Conservation (phyloP, 2,888 invertebrate genomes). For the Corbicula japonica region DNA sequence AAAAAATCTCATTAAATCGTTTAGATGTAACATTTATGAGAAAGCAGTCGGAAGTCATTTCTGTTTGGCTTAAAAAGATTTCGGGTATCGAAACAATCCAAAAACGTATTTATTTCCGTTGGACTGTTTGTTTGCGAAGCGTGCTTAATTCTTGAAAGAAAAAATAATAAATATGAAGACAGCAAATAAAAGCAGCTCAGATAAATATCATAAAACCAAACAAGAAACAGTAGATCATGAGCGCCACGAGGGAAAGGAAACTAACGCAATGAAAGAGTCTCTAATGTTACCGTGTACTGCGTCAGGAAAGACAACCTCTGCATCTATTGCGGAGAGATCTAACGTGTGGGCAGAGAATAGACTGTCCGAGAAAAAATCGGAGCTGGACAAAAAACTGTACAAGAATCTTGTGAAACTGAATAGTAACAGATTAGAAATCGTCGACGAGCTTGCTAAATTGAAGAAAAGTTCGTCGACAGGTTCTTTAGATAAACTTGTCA, state of each 20-base stretch:
- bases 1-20: background rate
- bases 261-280: slow-evolving; percentile 39
- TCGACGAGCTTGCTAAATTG: slow-evolving; percentile 48
- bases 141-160: too few relatives aligned
- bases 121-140: too few relatives aligned
- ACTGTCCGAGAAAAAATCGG: slow-evolving; percentile 39
- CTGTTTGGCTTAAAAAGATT: too few relatives aligned
- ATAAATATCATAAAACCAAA: too few relatives aligned
- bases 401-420: slow-evolving; percentile 57
- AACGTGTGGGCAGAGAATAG: slow-evolving; percentile 59
- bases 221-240: too few relatives aligned
- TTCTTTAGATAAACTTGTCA: slow-evolving; percentile 35
- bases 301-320: slow-evolving; percentile 51
- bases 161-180: too few relatives aligned
- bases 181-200: too few relatives aligned
- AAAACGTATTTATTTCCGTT: too few relatives aligned
- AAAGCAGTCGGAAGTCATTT: background rate
- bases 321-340: slow-evolving; percentile 50
- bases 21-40: background rate
- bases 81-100: too few relatives aligned
- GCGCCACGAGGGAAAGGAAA: slow-evolving; percentile 38
- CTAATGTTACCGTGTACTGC: slow-evolving; percentile 45
- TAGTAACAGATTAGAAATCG: slow-evolving; percentile 47
- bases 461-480: slow-evolving; percentile 60
- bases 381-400: slow-evolving; percentile 57